Base-by-base conservation (phyloP, 2,797 vertebrate genomes). In the Enteromius thamalakanensis region DNA sequence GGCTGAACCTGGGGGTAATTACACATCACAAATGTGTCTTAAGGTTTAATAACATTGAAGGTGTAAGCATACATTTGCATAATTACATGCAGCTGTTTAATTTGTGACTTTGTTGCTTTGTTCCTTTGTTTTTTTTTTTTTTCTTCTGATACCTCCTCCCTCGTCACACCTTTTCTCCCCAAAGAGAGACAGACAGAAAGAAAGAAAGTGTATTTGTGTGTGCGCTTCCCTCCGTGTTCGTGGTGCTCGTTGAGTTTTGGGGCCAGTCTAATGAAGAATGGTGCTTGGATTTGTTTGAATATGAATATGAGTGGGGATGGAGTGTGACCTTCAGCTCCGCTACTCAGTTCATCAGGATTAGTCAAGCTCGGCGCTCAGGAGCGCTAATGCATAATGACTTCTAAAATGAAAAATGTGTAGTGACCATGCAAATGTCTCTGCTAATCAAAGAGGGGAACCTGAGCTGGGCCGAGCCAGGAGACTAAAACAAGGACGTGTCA, bases 351-450 rank as follows among this genome's bases (percentile, higher is more conserved):
- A 98, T 98, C 97, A 98, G 98, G 98, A 99, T 99, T 99, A 99
- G 98, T 99, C 98, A 98, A 98, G 98, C 97, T 97, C 96, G 96
- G 97, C 97, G 98, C 98, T 98, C 97, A 98, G 97, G 96, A 97
- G 97, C 97, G 96, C 97, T 99, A 99, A 99, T 98, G 98, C 97
- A 98, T 99, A 99, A 99, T 99, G 98, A 99, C 97, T 99, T 99
- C 97, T 97, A 97, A 98, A 99, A 99, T 99, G 97, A 99, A 99
- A 99, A 98, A 99, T 98, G 97, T 98, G 97, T 98, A 99, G 98
- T 99, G 98, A 99, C 98, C 97, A 98, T 99, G 97, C 97, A 98
- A 99, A 99, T 99, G 97, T 98, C 98, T 98, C 96, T 94, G 97
- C 97, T 99, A 99, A 99, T 99, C 98, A 99, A 98, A 99, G 97